Evolutionary conservation across 2,888 invertebrate species (phyloP), one percentile per base, ranked within the genome.

Genomic region (Hemicrepidius hirtus): DNA sequence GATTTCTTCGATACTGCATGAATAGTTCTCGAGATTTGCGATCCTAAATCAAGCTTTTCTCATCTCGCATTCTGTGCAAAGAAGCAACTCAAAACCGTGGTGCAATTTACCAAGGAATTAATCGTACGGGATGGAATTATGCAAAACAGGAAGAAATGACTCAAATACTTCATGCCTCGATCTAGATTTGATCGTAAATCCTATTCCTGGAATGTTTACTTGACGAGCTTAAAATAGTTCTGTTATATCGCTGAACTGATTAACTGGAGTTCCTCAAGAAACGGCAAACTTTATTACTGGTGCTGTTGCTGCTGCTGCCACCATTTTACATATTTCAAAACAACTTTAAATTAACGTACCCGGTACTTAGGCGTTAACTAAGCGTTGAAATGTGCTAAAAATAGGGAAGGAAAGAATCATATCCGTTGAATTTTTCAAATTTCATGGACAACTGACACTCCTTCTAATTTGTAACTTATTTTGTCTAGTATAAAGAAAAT

Each of bases 161-260:
- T 65, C 20, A n/a, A 55, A 69, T 64, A 40, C 53, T 46, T 50
- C 49, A 63, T 41, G 60, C 57, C 20, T 32, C 57, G 46, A 71
- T 41, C 66, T 55, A 71, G 49, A 62, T 67, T 55, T 50, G 68
- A 65, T 71, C 72, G 63, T 72, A 72, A 72, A 72, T 63, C 63
- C 67, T 72, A 72, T 72, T 72, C 35, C 41, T 63, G 72, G 72
- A 68, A 72, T 59, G 68, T 72, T 72, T 72, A 68, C 71, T 67
- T 66, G 60, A 41, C 40, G 57, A 32, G 16, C 68, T 68, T 32
- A 68, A 72, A 72, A 72, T 68, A 68, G 32, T 53, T 44, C 18
- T 10, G 53, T 53, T 53, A 53, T 53, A 53, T 28, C 53, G 53
- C 28, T 32, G 53, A 53, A 24, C 28, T 53, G 53, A 53, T 53